Conservation (phyloP, 2,113 vertebrate genomes). For the Lagenorhynchus albirostris region DNA sequence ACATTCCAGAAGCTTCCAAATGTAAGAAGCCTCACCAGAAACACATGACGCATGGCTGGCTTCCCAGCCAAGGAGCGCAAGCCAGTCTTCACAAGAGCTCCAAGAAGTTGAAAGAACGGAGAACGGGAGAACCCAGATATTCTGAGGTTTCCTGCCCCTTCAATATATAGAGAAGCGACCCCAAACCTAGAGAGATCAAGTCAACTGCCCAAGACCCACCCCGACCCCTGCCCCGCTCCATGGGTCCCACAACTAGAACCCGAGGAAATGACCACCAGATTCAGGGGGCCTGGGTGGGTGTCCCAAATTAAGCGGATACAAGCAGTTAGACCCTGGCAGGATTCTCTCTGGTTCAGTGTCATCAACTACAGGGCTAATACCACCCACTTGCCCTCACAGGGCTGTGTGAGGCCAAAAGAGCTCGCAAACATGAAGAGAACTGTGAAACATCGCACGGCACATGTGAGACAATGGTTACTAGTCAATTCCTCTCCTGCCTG, state of each 20-base stretch:
- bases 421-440: not conserved
- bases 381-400: not conserved
- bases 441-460: fast-evolving
- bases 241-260: no score
- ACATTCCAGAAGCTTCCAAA: not conserved
- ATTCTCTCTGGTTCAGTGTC: not conserved
- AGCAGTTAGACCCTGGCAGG: not conserved
- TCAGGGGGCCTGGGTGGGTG: not conserved
- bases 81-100: not conserved
- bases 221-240: not conserved
- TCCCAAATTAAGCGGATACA: no score
- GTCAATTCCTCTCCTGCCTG: not conserved
- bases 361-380: not conserved
- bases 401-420: not conserved
- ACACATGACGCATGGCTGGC: not conserved
- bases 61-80: not conserved
- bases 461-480: not conserved
- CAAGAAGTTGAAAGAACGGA: not conserved
- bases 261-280: not conserved
- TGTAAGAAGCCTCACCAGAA: not conserved
- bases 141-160: not conserved
- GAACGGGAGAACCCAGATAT: not conserved
- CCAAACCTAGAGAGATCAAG: not conserved
- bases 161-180: not conserved
- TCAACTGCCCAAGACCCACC: not conserved